Evolutionary conservation across 2,888 invertebrate species (phyloP).

Genomic region (Itoplectis maculator): DNA sequence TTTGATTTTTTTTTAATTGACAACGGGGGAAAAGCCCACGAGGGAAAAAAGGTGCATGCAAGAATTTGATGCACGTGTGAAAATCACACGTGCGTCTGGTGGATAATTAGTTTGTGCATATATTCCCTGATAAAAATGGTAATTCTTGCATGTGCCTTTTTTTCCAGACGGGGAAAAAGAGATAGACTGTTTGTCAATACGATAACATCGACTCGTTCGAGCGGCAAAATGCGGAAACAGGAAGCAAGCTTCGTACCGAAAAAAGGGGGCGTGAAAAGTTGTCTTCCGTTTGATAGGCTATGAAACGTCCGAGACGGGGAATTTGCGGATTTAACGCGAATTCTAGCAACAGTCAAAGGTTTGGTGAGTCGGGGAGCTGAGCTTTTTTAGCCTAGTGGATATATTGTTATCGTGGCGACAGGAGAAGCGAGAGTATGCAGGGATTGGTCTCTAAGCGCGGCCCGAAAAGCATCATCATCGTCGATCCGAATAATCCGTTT

Average conservation of each 20-base stretch:
- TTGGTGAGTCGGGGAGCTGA: neutral
- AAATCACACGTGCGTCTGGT: too few relatives aligned
- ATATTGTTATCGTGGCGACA: slow-evolving; percentile 20
- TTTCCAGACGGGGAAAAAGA: neutral
- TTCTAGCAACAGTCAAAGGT: neutral
- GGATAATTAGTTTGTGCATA: neutral
- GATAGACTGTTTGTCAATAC: slow-evolving; percentile 4
- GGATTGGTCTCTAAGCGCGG: slow-evolving; percentile 11
- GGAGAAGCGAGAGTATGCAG: slow-evolving; percentile 27
- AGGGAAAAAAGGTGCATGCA: slow-evolving; percentile 57
- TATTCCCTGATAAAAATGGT: neutral
- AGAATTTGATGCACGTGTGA: too few relatives aligned
- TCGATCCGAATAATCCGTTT: slow-evolving; percentile 26
- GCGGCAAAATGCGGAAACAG: slow-evolving; percentile 28
- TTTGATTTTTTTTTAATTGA: neutral
- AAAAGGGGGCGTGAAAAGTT: neutral
- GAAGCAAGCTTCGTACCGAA: slow-evolving; percentile 33
- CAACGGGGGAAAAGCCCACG: slow-evolving; percentile 21
- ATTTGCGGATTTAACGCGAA: slow-evolving; percentile 5
- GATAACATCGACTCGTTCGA: slow-evolving; percentile 32
- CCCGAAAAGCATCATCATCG: neutral
- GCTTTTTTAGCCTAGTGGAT: slow-evolving; percentile 9
- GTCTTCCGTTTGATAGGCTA: slow-evolving; percentile 21
- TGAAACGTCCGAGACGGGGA: neutral
- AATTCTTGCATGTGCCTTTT: neutral